Percentiles rank a stretch among this genome's conserved stretches.
phyloP scores from a whole-genome alignment of 1,140 invertebrate genomes.

The Melanaphis sacchari region DNA sequence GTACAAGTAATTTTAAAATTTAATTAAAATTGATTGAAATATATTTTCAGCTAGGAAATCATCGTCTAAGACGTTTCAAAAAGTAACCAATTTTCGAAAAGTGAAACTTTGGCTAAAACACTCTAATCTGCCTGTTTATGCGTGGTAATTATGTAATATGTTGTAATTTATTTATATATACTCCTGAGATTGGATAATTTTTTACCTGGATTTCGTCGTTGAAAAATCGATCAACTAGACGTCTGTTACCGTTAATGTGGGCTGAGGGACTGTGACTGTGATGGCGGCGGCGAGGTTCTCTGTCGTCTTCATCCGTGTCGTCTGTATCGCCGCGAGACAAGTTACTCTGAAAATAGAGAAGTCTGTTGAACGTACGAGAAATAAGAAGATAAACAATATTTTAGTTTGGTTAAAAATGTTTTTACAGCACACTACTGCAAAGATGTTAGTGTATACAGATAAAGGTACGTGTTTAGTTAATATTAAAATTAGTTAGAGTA shows the following conservation, averaged over 20 bases:
- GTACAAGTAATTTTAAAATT: background rate
- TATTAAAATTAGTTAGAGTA: background rate
- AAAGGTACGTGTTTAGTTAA: background rate
- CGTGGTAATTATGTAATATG: background rate
- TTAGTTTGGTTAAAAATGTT: background rate
- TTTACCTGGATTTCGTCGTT: slow-evolving; percentile 49
- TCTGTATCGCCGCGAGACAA: slow-evolving; percentile 14
- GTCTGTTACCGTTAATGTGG: background rate
- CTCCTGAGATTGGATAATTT: background rate
- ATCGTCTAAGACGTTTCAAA: background rate
- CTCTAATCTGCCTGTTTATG: too few relatives aligned
- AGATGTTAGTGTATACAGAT: background rate
- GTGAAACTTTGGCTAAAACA: background rate
- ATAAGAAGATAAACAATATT: background rate
- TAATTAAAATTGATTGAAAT: background rate
- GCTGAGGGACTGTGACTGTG: background rate
- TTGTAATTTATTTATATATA: background rate
- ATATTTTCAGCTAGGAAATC: background rate
- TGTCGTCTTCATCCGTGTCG: background rate
- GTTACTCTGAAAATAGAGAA: slow-evolving; percentile 36
- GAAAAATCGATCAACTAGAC: slow-evolving; percentile 29
- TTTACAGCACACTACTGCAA: background rate
- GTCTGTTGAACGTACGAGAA: background rate
- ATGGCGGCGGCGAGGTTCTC: too few relatives aligned
- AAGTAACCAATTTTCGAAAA: background rate